A percentile compares a stretch with the other conserved stretches of the same genome.
These are phyloP conservation scores for Nasonovia ribisnigri DNA, from an alignment of 2,888 invertebrate genomes.

Conservation along the genomic window DNA sequence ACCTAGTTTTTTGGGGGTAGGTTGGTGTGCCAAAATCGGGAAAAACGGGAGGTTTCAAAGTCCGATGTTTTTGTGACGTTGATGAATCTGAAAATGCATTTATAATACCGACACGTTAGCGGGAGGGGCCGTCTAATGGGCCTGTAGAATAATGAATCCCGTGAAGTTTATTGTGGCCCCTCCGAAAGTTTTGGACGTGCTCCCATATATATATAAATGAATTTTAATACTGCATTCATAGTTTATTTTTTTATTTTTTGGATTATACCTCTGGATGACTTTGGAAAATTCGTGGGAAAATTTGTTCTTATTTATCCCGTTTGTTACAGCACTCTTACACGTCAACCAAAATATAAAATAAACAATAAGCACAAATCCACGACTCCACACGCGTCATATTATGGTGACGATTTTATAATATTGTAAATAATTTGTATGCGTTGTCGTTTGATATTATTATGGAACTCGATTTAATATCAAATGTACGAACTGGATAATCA, in stretches of 20 bases:
- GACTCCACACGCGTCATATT: neutral
- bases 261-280: neutral
- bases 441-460: neutral
- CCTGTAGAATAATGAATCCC: constrained; percentile 42
- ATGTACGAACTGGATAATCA: neutral
- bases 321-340: neutral
- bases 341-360: neutral
- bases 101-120: constrained; percentile 24
- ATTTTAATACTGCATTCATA: constrained; percentile 17
- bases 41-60: neutral
- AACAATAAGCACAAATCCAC: neutral
- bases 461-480: neutral
- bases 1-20: neutral
- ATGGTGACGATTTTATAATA: neutral
- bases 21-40: neutral
- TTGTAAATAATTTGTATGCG: neutral
- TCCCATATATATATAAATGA: neutral
- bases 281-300: neutral
- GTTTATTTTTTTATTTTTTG: neutral
- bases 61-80: constrained; percentile 44
- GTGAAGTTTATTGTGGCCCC: constrained; percentile 41
- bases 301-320: neutral
- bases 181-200: constrained; percentile 3
- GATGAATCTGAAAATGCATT: constrained; percentile 52
- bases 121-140: constrained; percentile 6